Percentiles rank a stretch among this genome's conserved stretches.
Evolutionary conservation across 1,140 invertebrate genomes (phyloP).

Genomic region (Cherax quadricarinatus): DNA sequence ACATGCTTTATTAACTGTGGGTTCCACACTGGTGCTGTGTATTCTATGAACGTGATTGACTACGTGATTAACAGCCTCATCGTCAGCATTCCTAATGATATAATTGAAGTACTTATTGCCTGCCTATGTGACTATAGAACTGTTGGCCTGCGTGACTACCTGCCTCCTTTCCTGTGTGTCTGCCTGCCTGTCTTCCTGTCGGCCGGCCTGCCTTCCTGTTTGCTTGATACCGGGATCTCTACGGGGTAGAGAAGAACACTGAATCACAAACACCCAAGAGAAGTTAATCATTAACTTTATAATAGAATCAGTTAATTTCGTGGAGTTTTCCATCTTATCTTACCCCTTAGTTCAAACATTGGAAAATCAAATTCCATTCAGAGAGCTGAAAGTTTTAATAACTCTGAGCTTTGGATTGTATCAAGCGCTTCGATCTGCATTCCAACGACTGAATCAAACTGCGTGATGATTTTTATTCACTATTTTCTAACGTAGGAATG

Average conservation of each 20-base stretch:
- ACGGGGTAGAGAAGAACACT: background rate
- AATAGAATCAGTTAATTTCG: slow-evolving; percentile 53
- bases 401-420: slow-evolving; percentile 71
- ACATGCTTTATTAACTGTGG: no score
- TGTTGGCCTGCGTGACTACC: no score
- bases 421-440: slow-evolving; percentile 67
- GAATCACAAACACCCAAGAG: background rate
- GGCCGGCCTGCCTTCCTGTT: background rate
- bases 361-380: slow-evolving; percentile 71
- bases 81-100: no score
- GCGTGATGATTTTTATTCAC: background rate
- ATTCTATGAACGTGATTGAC: no score
- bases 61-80: no score
- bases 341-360: slow-evolving; percentile 60
- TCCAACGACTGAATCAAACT: slow-evolving; percentile 19
- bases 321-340: slow-evolving; percentile 64
- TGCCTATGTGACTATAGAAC: no score
- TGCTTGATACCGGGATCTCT: background rate
- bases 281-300: slow-evolving; percentile 55
- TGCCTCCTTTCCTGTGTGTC: background rate
- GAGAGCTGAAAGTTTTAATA: slow-evolving; percentile 69
- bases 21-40: no score
- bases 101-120: no score
- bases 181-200: background rate
- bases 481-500: background rate